A percentile compares a stretch with the other conserved stretches of the same genome.
These are phyloP conservation scores for Phoxinus dragarum DNA, from an alignment of 2,797 vertebrate genomes.

Conservation along the genomic window DNA sequence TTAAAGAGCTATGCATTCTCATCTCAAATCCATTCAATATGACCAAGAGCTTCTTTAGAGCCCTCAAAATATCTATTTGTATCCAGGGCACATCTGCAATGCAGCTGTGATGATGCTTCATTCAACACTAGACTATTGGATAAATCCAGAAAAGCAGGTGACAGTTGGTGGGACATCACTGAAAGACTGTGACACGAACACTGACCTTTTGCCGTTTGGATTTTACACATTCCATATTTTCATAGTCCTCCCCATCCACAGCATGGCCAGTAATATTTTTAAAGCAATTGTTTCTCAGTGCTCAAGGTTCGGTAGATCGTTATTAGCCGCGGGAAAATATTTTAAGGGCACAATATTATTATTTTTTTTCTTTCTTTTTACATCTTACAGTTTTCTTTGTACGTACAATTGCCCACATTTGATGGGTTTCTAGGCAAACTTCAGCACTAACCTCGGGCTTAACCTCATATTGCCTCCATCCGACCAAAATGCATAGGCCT, in stretches of 20 bases:
- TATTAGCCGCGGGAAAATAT: not conserved
- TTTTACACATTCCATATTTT: not conserved
- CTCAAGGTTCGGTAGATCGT: not conserved
- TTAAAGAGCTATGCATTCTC: slow-evolving; percentile 30
- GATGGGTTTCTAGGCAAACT: not conserved
- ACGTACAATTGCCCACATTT: not conserved
- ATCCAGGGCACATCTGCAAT: slow-evolving; percentile 30
- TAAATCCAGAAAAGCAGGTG: slow-evolving; percentile 12
- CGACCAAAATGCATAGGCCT: not conserved
- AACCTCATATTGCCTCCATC: not conserved
- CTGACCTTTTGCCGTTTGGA: not conserved
- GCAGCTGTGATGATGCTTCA: slow-evolving; percentile 27
- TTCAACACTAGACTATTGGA: not conserved
- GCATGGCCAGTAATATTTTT: not conserved
- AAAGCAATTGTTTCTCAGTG: not conserved
- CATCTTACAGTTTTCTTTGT: not conserved
- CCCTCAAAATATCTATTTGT: not conserved
- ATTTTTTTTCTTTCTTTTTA: too few relatives aligned
- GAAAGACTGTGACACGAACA: not conserved
- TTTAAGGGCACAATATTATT: not conserved
- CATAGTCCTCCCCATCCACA: not conserved
- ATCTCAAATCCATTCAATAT: slow-evolving; percentile 30
- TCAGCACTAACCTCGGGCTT: not conserved
- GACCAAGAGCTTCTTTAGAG: slow-evolving; percentile 5
- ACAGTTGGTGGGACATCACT: slow-evolving; percentile 1